Conservation (phyloP, 2,113 vertebrate genomes). For the Anarhynchus alexandrinus region DNA sequence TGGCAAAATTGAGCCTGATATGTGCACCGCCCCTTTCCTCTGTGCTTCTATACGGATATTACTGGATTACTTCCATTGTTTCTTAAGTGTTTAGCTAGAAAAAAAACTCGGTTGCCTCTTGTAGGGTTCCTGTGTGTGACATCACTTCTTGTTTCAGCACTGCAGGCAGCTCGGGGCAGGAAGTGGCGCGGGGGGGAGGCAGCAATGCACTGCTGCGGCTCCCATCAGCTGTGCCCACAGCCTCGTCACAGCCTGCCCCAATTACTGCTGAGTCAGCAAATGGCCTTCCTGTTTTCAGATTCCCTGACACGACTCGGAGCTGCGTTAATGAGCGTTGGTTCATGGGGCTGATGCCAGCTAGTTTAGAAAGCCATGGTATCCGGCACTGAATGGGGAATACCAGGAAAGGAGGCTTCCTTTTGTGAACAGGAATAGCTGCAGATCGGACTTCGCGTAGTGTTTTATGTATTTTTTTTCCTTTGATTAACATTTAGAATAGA, state of each 20-base stretch:
- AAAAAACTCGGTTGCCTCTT: background rate
- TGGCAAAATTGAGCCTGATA: background rate
- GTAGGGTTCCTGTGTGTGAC: slow-evolving; percentile 31
- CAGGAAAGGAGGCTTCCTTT: background rate
- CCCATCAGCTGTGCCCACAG: background rate
- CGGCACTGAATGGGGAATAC: background rate
- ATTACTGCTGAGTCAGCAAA: slow-evolving; percentile 54
- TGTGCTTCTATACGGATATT: background rate
- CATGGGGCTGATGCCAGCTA: background rate
- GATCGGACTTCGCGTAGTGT: rapidly evolving
- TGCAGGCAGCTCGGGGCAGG: slow-evolving; percentile 40
- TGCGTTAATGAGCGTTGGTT: background rate
- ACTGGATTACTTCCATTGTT: slow-evolving; percentile 30
- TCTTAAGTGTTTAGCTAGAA: background rate
- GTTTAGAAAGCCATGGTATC: background rate
- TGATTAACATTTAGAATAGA: background rate
- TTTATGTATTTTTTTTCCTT: background rate
- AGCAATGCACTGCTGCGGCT: background rate
- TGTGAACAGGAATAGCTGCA: background rate
- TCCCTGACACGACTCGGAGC: background rate
- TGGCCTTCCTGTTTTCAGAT: slow-evolving; percentile 10
- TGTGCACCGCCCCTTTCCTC: background rate
- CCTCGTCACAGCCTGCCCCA: background rate
- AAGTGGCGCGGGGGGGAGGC: slow-evolving; percentile 23
- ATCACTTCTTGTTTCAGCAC: slow-evolving; percentile 30